phyloP scores from a whole-genome alignment of 2,113 vertebrate species.

The Halichoeres trimaculatus region DNA sequence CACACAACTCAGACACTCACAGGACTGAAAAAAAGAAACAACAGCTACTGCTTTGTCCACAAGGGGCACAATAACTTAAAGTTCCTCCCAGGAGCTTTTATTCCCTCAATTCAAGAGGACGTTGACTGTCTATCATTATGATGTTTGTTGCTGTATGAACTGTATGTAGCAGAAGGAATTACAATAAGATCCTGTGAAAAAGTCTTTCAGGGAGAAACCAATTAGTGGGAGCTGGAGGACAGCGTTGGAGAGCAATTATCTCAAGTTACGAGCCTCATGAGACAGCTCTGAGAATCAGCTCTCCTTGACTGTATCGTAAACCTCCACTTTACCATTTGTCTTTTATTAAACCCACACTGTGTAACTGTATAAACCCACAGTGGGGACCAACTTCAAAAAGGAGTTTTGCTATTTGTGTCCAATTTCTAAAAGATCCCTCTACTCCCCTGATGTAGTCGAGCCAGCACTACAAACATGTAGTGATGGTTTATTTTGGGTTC shows the following conservation, averaged over 20 bases:
- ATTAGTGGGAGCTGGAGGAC: constrained; percentile 73
- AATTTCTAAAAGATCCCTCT: constrained; percentile 46
- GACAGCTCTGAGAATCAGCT: constrained; percentile 58
- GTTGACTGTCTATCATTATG: not conserved
- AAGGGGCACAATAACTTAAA: too few relatives aligned
- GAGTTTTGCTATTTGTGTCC: constrained; percentile 42
- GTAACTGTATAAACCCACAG: constrained; percentile 56
- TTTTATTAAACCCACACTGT: constrained; percentile 69
- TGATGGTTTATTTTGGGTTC: constrained; percentile 7
- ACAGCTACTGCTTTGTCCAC: too few relatives aligned
- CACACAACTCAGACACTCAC: too few relatives aligned
- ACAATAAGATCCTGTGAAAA: constrained; percentile 53
- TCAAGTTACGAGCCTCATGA: constrained; percentile 71
- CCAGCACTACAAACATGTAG: constrained; percentile 8
- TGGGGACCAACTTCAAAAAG: constrained; percentile 44
- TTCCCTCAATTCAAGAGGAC: constrained; percentile 11
- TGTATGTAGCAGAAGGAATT: constrained; percentile 46
- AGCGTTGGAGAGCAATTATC: constrained; percentile 75
- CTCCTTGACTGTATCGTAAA: constrained; percentile 64
- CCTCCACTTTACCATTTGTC: constrained; percentile 58
- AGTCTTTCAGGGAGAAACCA: constrained; percentile 62
- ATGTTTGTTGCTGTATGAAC: constrained; percentile 48
- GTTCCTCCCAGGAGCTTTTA: too few relatives aligned
- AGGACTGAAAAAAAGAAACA: too few relatives aligned
- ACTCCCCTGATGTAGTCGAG: constrained; percentile 19